Conservation (phyloP, 2,113 vertebrate genomes). For the Micromys minutus region DNA sequence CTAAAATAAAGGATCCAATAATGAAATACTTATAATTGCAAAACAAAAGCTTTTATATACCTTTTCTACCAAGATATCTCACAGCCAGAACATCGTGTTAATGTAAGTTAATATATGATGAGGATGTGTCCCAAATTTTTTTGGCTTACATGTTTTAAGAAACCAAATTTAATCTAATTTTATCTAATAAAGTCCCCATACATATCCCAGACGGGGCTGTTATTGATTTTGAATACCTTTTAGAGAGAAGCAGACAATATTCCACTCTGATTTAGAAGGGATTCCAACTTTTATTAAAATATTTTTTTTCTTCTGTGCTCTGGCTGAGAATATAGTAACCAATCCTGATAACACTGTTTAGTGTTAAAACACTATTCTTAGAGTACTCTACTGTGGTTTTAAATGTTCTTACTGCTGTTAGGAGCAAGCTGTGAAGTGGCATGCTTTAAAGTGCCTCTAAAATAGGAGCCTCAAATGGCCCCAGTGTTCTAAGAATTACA, state of each 20-base stretch:
- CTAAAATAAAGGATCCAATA: not conserved
- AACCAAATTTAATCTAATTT: not conserved
- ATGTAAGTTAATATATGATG: not conserved
- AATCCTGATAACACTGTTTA: not conserved
- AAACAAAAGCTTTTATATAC: not conserved
- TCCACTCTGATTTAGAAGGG: not conserved
- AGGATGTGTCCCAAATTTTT: not conserved
- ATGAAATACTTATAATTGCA: not conserved
- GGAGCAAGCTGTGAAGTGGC: not conserved
- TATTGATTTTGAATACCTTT: not conserved
- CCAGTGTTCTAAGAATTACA: not conserved
- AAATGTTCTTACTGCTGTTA: not conserved
- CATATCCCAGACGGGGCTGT: not conserved
- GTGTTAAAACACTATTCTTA: not conserved
- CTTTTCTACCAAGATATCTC: not conserved
- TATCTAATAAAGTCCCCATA: not conserved
- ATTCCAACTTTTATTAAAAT: not conserved
- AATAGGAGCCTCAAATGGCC: conserved; percentile 14
- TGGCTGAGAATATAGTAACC: not conserved
- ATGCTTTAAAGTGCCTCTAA: not conserved
- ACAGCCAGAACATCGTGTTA: not conserved
- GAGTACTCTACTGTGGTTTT: not conserved
- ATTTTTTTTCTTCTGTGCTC: not conserved
- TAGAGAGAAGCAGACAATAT: not conserved
- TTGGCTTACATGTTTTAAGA: not conserved